Conservation (phyloP, 2,797 vertebrate species). For the Zalophus californianus region DNA sequence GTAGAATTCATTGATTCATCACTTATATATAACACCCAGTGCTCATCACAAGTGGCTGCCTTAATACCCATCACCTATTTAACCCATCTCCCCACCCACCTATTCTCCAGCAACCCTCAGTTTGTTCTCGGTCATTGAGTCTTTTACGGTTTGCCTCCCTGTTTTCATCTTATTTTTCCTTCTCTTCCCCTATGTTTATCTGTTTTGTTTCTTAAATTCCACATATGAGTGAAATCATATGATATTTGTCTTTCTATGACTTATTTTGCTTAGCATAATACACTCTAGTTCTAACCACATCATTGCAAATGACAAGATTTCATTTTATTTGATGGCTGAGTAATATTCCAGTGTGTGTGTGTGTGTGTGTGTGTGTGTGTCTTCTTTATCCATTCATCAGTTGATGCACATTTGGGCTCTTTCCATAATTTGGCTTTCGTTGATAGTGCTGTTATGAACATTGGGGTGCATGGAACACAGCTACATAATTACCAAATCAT, state of each 20-base stretch:
- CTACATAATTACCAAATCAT: not conserved
- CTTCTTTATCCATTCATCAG: not conserved
- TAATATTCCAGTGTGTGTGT: too few relatives aligned
- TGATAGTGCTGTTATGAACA: not conserved
- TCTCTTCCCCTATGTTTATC: not conserved
- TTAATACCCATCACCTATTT: not conserved
- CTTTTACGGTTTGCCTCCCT: not conserved
- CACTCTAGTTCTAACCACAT: not conserved
- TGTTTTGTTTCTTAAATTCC: not conserved
- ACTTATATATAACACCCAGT: not conserved
- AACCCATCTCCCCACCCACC: not conserved
- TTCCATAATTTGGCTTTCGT: not conserved
- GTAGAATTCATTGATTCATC: not conserved
- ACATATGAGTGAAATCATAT: not conserved
- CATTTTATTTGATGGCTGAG: not conserved
- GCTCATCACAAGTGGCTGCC: too few relatives aligned
- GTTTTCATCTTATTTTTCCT: not conserved
- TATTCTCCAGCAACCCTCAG: not conserved
- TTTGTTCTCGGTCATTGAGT: not conserved
- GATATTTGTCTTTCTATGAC: not conserved
- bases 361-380: too few relatives aligned
- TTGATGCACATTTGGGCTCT: not conserved
- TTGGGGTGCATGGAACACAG: not conserved
- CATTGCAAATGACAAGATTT: not conserved
- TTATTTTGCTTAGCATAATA: not conserved